Conservation (phyloP, 2,113 vertebrate genomes). For the Oryzias melastigma region DNA sequence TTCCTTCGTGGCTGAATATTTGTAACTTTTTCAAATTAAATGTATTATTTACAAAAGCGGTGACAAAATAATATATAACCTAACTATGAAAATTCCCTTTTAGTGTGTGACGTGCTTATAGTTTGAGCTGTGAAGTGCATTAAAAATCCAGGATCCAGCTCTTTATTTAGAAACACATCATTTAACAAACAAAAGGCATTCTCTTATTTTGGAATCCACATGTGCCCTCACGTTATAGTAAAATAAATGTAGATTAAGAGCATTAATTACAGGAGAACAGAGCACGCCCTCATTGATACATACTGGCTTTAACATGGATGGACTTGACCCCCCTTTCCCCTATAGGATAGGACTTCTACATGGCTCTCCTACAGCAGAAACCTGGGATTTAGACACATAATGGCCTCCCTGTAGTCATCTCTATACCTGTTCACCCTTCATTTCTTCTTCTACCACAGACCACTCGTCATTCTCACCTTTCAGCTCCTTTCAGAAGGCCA, state of each 20-base stretch:
- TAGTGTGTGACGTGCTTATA: no score
- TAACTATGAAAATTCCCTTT: no score
- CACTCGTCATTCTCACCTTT: slow-evolving; percentile 13
- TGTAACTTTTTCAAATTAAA: no score
- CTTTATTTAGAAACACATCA: neutral
- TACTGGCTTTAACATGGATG: slow-evolving; percentile 20
- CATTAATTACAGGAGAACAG: neutral
- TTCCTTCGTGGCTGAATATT: no score
- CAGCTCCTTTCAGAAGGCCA: slow-evolving; percentile 10
- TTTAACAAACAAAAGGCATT: neutral
- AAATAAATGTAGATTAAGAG: slow-evolving; percentile 41
- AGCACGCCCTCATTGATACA: slow-evolving; percentile 4
- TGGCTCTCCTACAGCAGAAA: slow-evolving; percentile 45
- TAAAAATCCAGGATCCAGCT: no score
- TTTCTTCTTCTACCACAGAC: slow-evolving; percentile 17
- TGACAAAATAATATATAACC: no score
- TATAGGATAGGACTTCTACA: slow-evolving; percentile 41
- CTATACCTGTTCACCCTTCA: slow-evolving; percentile 11
- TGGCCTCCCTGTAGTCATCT: slow-evolving; percentile 18
- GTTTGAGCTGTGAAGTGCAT: no score
- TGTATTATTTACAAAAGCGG: no score
- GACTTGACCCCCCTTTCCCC: slow-evolving; percentile 36
- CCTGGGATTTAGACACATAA: slow-evolving; percentile 26
- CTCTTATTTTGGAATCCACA: neutral
- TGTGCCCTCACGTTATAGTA: slow-evolving; percentile 18